Percentiles rank a stretch among this genome's conserved stretches.
These are phyloP conservation scores for Helogale parvula DNA, from an alignment of 2,113 vertebrate species.

Conservation along the genomic window DNA sequence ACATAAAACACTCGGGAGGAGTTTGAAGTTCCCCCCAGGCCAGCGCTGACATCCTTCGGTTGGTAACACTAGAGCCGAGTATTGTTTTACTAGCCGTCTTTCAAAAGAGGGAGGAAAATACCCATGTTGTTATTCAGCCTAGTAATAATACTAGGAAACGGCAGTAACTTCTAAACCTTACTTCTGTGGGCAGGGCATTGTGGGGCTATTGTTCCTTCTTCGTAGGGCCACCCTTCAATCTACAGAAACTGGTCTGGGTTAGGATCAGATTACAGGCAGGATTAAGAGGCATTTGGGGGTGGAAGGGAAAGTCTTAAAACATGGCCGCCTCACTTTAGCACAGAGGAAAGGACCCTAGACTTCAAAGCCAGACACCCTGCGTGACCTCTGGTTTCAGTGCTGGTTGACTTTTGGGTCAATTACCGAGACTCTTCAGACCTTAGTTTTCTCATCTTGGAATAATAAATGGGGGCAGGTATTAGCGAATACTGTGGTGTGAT, in stretches of 20 bases:
- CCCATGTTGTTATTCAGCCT: slow-evolving; percentile 30
- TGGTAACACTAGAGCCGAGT: slow-evolving; percentile 80
- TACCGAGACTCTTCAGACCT: background rate
- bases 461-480: background rate
- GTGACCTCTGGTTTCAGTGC: background rate
- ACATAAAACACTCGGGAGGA: slow-evolving; percentile 75
- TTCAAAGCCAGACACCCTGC: background rate
- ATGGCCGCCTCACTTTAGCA: background rate
- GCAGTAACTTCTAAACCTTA: background rate
- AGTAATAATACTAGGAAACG: slow-evolving; percentile 26
- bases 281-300: background rate
- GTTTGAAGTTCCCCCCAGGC: slow-evolving; percentile 76
- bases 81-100: slow-evolving; percentile 81
- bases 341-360: background rate
- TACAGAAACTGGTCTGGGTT: slow-evolving; percentile 35
- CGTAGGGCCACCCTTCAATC: background rate
- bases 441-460: background rate
- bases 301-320: background rate
- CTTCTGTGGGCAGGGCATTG: background rate
- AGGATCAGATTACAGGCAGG: background rate
- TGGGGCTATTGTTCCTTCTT: slow-evolving; percentile 22
- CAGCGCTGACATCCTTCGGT: slow-evolving; percentile 71
- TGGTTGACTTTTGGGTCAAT: slow-evolving; percentile 60
- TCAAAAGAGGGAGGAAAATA: slow-evolving; percentile 72
- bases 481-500: background rate